Evolutionary conservation across 2,113 vertebrate genomes (phyloP), one percentile per base, ranked within the genome.

Genomic region (Colius striatus): DNA sequence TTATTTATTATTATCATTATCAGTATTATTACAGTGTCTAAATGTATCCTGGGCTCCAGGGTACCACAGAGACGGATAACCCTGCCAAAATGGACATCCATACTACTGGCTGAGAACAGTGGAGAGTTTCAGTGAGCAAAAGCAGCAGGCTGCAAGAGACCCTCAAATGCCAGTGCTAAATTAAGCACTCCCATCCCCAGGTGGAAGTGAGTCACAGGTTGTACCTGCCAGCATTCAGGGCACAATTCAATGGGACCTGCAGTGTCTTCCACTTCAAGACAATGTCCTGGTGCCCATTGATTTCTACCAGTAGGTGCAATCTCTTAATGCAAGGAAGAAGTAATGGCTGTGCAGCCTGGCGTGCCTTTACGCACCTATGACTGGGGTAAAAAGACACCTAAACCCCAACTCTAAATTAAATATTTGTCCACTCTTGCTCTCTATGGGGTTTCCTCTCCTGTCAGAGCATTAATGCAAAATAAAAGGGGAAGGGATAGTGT

Each of bases 1-100:
- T 95, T 95, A 96, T 96, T 96, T 97, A 97, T 96, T 95, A 94
- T 96, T 93, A 95, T 95, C 50, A 4, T 96, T 90, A 92, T 90
- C 83, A 71, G 85, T 81, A 93, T 93, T 96, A 96, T 93, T 94
- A 92, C 29, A 63, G 80, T 60, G 73, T 86, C 83, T 89, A 93
- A 95, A 96, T 70, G 93, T 75, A 87, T 94, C 80, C 70, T 75
- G 90, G 86, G 85, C 93, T 96, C 66, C 83, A 87, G 93, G 93
- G 90, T 84, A 96, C 80, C 83, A 94, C 54, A 58, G 63, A 95
- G 86, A 89, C 72, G 70, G 80, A 94, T 93, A 95, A 95, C 76
- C 88, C 66, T 94, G 92, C 66, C 86, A 90, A 75, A 93, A 84
- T 66, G 77, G n/a, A 66, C 77, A 94, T 95, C 91, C 91, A 92